Base-by-base conservation (phyloP, 2,888 invertebrate species). In the Agriotes lineatus region DNA sequence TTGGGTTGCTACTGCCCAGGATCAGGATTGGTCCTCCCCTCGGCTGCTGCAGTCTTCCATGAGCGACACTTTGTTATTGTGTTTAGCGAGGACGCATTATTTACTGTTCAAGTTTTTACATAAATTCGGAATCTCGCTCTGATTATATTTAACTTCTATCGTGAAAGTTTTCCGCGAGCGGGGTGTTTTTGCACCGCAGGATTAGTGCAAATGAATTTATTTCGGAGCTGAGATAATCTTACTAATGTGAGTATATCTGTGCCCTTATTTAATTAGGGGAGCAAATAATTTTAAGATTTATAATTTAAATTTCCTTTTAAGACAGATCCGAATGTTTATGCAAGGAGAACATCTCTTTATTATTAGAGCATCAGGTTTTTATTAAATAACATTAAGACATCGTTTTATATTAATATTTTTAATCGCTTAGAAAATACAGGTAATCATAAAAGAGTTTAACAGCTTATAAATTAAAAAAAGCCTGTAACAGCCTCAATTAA, bases 1-100 rank as follows among this genome's bases (percentile, higher is more conserved):
- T 71, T 75, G 68, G 72, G 75, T 73, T 76, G 76, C 78, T 76
- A 80, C 80, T 80, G 78, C 79, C 80, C 80, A 78, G 80, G 79
- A 79, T 76, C 76, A 77, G 79, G 77, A 76, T 76, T 65, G 69
- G 61, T 69, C 74, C 78, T 76, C 79, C 78, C 79, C 75, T 76
- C 76, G 74, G 74, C 77, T 74, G 72, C 79, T 77, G 78, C 74
- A 75, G 76, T 75, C 74, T 73, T 71, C 73, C 73, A 73, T 73
- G 65, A 68, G 72, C 72, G 72, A 65, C 62, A 70, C 57, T 66
- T 54, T 69, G 63, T 67, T 67, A 52, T 63, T 61, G 54, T 63
- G 33, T 63, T 68, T 54, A 48, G 30, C 18, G 33, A 54, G 42
- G 14, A 16, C 25, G 33, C 54, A 37, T 39, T 56, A 33, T 52